Conservation (phyloP, 2,797 vertebrate species). For the Phyllotis vaccarum region DNA sequence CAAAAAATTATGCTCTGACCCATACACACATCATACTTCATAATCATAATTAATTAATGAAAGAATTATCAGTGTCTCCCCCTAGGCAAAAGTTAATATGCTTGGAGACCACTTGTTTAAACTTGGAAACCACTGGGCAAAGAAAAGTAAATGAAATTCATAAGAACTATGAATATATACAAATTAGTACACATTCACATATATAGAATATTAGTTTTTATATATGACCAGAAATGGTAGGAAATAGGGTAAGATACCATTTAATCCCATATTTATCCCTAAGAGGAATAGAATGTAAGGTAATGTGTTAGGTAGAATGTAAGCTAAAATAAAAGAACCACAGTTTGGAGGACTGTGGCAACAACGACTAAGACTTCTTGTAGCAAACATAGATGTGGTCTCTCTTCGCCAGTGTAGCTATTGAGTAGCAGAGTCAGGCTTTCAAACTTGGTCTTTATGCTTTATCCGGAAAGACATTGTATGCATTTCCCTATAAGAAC, state of each 20-base stretch:
- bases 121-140: too few species aligned
- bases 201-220: not conserved
- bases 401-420: not conserved
- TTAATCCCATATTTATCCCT: not conserved
- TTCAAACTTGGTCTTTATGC: not conserved
- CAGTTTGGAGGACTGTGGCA: not conserved
- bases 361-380: not conserved
- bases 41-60: not conserved
- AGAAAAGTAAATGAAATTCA: not conserved
- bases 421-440: not conserved
- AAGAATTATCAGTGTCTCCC: not conserved
- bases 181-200: not conserved
- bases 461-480: not conserved
- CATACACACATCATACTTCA: not conserved
- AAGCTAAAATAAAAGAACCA: not conserved
- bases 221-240: not conserved
- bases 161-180: not conserved
- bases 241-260: conserved; percentile 3
- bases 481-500: not conserved
- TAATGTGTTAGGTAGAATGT: not conserved
- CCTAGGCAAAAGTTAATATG: not conserved
- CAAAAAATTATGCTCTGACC: not conserved
- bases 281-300: not conserved
- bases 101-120: conserved; percentile 1
- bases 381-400: not conserved